phyloP scores from a whole-genome alignment of 2,888 invertebrate species.

The Sclerodermus sp. region DNA sequence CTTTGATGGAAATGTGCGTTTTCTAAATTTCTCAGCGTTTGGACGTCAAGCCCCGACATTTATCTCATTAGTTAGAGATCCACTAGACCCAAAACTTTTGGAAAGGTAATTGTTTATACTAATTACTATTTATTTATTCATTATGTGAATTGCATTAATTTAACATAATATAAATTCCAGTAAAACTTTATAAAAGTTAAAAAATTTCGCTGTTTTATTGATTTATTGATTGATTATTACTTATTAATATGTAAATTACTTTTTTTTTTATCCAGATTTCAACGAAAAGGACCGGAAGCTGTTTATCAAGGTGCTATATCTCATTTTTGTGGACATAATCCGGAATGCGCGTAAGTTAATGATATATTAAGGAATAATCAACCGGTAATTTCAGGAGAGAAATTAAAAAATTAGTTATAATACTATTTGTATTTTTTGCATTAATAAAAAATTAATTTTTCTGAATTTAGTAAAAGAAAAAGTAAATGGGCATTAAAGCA shows the following conservation, averaged over 20 bases:
- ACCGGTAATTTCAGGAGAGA: too few species aligned
- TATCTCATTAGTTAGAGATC: slow-evolving; percentile 65
- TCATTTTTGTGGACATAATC: slow-evolving; percentile 67
- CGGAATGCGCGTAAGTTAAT: slow-evolving; percentile 62
- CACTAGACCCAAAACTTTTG: slow-evolving; percentile 60
- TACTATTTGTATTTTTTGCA: neutral
- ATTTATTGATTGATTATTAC: too few species aligned
- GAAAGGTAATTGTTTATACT: slow-evolving; percentile 58
- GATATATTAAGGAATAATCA: too few species aligned
- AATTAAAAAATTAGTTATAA: neutral
- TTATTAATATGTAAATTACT: neutral
- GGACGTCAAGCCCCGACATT: slow-evolving; percentile 64
- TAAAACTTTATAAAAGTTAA: too few species aligned
- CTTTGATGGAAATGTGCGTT: slow-evolving; percentile 65
- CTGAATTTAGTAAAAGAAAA: slow-evolving; percentile 58
- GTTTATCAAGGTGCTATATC: slow-evolving; percentile 61
- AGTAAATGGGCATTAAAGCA: slow-evolving; percentile 61
- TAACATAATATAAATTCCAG: neutral
- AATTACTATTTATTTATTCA: too few species aligned
- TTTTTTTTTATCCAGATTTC: slow-evolving; percentile 28
- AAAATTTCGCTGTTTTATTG: too few species aligned
- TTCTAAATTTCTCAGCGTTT: slow-evolving; percentile 64
- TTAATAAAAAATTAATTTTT: neutral
- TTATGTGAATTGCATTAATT: too few species aligned
- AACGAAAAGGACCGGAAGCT: slow-evolving; percentile 37